Percentiles rank a stretch among this genome's conserved stretches.
Conservation (phyloP, 1,140 invertebrate species). For the Drosophila bipectinata region DNA sequence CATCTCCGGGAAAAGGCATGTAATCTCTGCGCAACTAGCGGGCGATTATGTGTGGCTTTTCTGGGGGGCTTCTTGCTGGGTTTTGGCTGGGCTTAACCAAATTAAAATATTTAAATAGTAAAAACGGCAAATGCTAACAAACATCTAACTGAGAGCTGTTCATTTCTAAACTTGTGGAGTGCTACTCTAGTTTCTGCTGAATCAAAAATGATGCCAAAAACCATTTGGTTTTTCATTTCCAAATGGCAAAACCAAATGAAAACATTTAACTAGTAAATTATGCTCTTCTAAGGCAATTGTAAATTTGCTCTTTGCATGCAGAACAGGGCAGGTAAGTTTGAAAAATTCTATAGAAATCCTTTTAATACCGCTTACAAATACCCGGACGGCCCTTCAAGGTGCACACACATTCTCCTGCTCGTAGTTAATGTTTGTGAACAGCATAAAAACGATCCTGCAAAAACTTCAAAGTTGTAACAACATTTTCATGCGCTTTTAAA, state of each 20-base stretch:
- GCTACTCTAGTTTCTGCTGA: not conserved
- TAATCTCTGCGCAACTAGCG: conserved; percentile 9
- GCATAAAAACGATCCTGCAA: conserved; percentile 46
- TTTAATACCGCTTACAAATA: conserved; percentile 38
- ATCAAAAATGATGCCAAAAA: not conserved
- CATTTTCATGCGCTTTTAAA: conserved; percentile 80
- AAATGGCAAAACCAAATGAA: conserved; percentile 19
- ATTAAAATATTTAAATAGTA: not conserved
- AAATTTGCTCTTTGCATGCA: not conserved
- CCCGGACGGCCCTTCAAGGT: conserved; percentile 5
- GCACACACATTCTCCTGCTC: conserved; percentile 20
- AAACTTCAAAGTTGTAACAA: conserved; percentile 77
- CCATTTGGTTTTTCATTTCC: not conserved
- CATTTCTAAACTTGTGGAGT: not conserved
- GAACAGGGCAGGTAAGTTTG: conserved; percentile 1
- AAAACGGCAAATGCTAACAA: not conserved
- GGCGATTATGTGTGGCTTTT: conserved; percentile 37
- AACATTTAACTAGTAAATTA: not conserved
- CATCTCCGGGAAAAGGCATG: conserved; percentile 10
- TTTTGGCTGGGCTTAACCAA: conserved; percentile 44
- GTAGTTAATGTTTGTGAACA: conserved; percentile 47
- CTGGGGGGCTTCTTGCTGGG: conserved; percentile 57
- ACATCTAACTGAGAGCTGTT: not conserved
- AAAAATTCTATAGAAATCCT: conserved; percentile 43
- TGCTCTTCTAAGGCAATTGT: not conserved